Evolutionary conservation across 2,113 vertebrate species (phyloP), one percentile per base, ranked within the genome.

Genomic region (Dendropsophus ebraccatus): DNA sequence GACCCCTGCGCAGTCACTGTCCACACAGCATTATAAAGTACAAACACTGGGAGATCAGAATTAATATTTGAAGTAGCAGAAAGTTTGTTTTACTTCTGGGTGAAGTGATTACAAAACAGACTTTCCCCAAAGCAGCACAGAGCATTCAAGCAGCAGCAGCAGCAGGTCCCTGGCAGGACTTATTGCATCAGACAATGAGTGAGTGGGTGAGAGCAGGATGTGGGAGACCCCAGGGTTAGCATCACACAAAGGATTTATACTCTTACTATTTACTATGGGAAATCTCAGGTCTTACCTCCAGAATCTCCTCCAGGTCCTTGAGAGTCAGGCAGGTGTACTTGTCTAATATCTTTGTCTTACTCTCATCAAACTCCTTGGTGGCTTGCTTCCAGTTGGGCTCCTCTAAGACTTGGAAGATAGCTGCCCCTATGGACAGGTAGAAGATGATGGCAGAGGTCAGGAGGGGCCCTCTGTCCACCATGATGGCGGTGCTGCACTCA

Each of bases 351-450:
- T 92, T 89, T 2, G 90, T 89, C 92, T 96, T 98, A 90, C 95
- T 88, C 4, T 82, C 77, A 10, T 88, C 92, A 81, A 97, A 99
- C 17, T 88, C 84, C 0, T 93, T 88, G 73, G 95, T 94, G 32
- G 96, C 96, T 19, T 78, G 88, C 73, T 95, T 95, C 97, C 97
- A 99, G 83, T 97, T 96, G 4, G 97, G 97, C 87, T 99, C 96
- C 91, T 99, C 98, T 77, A 99, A 92, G 81, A 99, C 97, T 88
- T 99, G 97, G 88, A 99, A 99, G 90, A 99, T 99, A 30, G 98
- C 97, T 75, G 98, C 98, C 92, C 98, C 98, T 54, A 99, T 98
- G 90, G 98, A 98, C 95, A 99, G 94, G 94, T 99, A 99, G 92
- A 99, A 99, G 89, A 99, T 98, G 82, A 99, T 96, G 80, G 96